These are phyloP conservation scores for Oreocharis arfaki DNA, from an alignment of 2,113 vertebrate species.

Conservation along the genomic window DNA sequence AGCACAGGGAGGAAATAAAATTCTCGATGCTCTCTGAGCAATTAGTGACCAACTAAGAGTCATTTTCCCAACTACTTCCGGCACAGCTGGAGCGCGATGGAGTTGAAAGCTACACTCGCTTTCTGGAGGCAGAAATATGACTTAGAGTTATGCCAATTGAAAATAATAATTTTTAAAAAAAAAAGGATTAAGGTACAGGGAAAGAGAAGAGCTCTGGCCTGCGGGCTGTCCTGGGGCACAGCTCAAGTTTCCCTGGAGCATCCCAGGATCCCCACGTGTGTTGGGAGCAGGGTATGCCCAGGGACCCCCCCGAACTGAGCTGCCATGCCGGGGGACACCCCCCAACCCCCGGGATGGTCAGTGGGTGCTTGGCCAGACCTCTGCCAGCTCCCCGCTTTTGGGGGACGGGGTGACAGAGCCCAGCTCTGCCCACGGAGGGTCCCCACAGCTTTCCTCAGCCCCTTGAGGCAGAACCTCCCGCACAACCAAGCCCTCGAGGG, in stretches of 20 bases:
- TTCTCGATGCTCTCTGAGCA: not conserved
- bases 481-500: not conserved
- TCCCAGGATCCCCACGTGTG: not conserved
- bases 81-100: not conserved
- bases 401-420: not conserved
- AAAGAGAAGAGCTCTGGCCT: not conserved
- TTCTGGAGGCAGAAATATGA: not conserved
- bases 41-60: not conserved
- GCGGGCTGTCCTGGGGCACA: rapidly evolving
- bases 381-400: not conserved
- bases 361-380: not conserved
- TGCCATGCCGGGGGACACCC: not conserved
- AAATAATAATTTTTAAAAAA: not conserved
- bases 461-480: not conserved
- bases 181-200: rapidly evolving
- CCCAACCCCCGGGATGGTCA: rapidly evolving
- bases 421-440: no score
- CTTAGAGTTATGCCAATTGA: rapidly evolving
- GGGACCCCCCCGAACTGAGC: not conserved
- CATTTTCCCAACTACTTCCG: not conserved
- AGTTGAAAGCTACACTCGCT: rapidly evolving
- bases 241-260: not conserved
- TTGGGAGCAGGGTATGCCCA: not conserved
- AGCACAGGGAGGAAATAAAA: not conserved
- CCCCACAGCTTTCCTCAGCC: not conserved